Conservation (phyloP, 2,797 vertebrate species). For the Pogoniulus pusillus region DNA sequence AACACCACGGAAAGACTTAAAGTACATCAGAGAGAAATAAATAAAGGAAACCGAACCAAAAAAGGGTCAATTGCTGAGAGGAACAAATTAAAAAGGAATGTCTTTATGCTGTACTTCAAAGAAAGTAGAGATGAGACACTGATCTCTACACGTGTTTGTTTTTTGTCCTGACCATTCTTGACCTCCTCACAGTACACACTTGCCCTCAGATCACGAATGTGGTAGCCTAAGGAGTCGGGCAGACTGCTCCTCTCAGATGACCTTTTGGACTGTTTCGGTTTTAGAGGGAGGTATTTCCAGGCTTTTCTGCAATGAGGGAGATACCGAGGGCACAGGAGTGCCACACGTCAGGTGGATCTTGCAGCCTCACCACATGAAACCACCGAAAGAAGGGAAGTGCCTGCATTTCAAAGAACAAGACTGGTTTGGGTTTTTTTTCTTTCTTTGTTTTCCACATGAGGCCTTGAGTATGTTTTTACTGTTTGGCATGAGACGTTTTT, state of each 20-base stretch:
- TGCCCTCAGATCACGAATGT: rapidly evolving
- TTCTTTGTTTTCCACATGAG: no score
- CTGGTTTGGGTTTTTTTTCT: no score
- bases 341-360: no score
- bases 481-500: no score
- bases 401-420: no score
- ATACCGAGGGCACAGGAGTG: neutral
- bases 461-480: no score
- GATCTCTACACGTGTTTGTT: rapidly evolving
- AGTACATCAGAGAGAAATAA: neutral
- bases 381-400: no score
- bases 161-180: neutral
- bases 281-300: neutral
- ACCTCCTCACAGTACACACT: rapidly evolving
- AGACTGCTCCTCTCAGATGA: rapidly evolving
- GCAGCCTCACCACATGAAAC: no score
- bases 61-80: no score
- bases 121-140: no score
- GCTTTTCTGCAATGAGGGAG: no score
- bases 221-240: rapidly evolving
- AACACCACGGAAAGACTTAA: neutral
- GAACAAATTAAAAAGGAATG: no score
- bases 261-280: neutral
- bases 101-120: neutral
- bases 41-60: neutral